Evolutionary conservation across 2,797 vertebrate genomes (phyloP).

Genomic region (Hyperoplus lanceolatus): DNA sequence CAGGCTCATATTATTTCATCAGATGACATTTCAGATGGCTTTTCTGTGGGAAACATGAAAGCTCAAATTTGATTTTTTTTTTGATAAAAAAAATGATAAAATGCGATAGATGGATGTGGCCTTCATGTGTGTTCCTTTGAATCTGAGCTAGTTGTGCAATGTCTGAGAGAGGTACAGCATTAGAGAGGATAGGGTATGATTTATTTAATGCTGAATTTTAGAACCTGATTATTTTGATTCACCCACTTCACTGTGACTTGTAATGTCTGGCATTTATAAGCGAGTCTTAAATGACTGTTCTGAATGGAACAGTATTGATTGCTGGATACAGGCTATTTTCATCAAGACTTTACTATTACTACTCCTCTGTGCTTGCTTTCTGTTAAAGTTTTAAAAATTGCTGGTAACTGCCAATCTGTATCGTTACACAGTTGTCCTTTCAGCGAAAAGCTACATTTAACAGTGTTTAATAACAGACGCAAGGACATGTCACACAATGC

Average conservation of each 20-base stretch:
- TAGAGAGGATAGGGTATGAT: not conserved
- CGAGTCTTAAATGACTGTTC: too few species aligned
- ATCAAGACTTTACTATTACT: not conserved
- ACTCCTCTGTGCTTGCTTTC: not conserved
- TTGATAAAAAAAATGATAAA: not conserved
- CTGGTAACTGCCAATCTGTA: not conserved
- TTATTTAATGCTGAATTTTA: not conserved
- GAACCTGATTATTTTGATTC: not conserved
- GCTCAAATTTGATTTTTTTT: not conserved
- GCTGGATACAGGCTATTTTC: not conserved
- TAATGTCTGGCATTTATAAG: not conserved
- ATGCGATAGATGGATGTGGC: not conserved
- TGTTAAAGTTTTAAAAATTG: slow-evolving; percentile 7
- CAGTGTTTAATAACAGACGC: not conserved
- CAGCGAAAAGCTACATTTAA: not conserved
- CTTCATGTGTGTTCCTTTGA: not conserved
- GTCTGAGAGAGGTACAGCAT: not conserved
- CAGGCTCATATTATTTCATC: not conserved
- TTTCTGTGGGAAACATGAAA: not conserved
- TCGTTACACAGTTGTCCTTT: not conserved
- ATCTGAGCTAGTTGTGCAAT: not conserved
- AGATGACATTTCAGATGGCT: not conserved
- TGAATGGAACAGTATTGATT: not conserved
- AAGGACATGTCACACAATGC: not conserved
- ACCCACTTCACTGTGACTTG: not conserved